phyloP scores from a whole-genome alignment of 2,113 vertebrate species.

The Eublepharis macularius region DNA sequence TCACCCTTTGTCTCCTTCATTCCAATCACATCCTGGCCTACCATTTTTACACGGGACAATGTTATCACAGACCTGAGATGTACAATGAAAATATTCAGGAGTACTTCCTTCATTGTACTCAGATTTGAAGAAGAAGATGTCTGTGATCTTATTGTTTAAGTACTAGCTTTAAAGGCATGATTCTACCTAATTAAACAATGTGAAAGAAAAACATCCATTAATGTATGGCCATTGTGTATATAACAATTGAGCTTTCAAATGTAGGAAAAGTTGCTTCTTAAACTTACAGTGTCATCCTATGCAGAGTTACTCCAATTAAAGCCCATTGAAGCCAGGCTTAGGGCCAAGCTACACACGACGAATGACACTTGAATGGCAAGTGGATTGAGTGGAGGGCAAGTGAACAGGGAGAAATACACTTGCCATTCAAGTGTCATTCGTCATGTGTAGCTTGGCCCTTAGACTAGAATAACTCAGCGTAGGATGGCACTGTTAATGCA shows the following conservation, averaged over 20 bases:
- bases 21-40: background rate
- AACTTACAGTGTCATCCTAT: no score
- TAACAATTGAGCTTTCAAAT: background rate
- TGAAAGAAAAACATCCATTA: background rate
- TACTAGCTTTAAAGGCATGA: conserved; percentile 18
- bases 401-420: no score
- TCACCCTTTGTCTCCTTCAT: background rate
- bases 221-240: background rate
- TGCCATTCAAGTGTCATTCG: no score
- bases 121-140: background rate
- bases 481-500: no score
- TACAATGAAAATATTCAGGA: background rate
- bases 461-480: no score
- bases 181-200: conserved; percentile 26
- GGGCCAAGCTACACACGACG: no score
- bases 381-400: no score
- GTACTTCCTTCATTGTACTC: background rate
- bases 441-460: no score
- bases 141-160: no score
- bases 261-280: background rate
- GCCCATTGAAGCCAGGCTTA: no score
- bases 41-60: background rate
- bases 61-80: background rate
- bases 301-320: no score
- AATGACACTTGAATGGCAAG: no score